These are phyloP conservation scores for Holothuria scabra DNA, from an alignment of 53 echinoderm and acorn worm species.

Conservation along the genomic window DNA sequence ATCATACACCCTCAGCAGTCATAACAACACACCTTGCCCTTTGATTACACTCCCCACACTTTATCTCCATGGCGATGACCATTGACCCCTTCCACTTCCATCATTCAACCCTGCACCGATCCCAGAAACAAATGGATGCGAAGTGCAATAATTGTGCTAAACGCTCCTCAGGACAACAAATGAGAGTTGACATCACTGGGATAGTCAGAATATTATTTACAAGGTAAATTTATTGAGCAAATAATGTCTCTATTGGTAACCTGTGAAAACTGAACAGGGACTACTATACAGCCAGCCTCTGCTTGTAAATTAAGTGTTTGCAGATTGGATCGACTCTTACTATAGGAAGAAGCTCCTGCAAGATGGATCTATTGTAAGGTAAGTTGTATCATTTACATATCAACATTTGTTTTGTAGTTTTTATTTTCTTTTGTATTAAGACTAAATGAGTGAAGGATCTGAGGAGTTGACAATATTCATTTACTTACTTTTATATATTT, in stretches of 20 bases:
- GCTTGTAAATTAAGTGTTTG: too few relatives aligned
- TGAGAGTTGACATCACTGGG: background rate
- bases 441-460: too few relatives aligned
- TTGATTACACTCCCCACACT: background rate
- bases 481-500: too few relatives aligned
- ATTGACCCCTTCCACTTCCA: background rate
- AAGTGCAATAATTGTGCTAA: background rate
- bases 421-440: too few relatives aligned
- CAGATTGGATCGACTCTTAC: too few relatives aligned
- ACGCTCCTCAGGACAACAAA: background rate
- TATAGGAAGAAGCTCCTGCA: too few relatives aligned
- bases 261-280: background rate
- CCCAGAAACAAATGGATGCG: background rate
- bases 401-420: too few relatives aligned
- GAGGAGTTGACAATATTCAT: too few relatives aligned
- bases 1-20: background rate
- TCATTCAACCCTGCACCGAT: background rate
- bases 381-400: too few relatives aligned
- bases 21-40: background rate
- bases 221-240: constrained; percentile 18
- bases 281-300: too few relatives aligned
- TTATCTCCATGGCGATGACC: constrained; percentile 6
- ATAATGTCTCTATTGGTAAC: constrained; percentile 34
- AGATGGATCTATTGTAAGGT: too few relatives aligned
- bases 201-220: constrained; percentile 13